phyloP scores from a whole-genome alignment of 2,888 invertebrate species.

The Thumatha senex region DNA sequence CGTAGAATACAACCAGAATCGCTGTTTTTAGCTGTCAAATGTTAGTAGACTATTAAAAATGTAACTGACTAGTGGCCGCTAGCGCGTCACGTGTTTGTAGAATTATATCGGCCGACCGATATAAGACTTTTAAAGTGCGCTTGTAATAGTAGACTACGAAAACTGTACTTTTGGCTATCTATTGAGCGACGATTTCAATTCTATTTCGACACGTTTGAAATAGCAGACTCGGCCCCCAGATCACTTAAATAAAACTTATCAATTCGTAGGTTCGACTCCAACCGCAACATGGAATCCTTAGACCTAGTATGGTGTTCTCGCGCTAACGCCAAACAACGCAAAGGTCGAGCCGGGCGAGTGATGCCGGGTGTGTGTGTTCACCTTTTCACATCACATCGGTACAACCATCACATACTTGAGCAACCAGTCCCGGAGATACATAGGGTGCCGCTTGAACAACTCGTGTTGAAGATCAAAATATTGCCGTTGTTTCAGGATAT shows the following conservation, averaged over 20 bases:
- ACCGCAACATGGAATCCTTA: conserved; percentile 93
- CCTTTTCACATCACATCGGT: conserved; percentile 90
- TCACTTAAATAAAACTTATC: not conserved
- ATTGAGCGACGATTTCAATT: no score
- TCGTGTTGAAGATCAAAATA: conserved; percentile 89
- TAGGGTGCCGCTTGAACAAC: conserved; percentile 93
- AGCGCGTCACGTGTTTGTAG: no score
- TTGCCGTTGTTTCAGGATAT: conserved; percentile 78
- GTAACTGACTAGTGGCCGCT: no score
- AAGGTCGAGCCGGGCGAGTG: conserved; percentile 95
- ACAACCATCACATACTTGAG: conserved; percentile 85
- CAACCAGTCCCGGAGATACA: conserved; percentile 96
- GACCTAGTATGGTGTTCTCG: conserved; percentile 95
- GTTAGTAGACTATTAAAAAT: no score
- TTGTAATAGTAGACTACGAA: no score
- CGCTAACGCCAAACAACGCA: conserved; percentile 95
- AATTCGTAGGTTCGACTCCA: conserved; percentile 86
- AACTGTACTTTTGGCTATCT: no score
- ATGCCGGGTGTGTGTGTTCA: conserved; percentile 94
- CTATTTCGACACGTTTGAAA: no score
- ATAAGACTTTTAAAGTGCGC: no score
- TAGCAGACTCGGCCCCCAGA: no score
- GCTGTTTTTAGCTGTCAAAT: no score
- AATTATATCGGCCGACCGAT: no score
- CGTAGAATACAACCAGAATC: no score